Base-by-base conservation (phyloP, 1,140 invertebrate species). In the Cherax destructor region DNA sequence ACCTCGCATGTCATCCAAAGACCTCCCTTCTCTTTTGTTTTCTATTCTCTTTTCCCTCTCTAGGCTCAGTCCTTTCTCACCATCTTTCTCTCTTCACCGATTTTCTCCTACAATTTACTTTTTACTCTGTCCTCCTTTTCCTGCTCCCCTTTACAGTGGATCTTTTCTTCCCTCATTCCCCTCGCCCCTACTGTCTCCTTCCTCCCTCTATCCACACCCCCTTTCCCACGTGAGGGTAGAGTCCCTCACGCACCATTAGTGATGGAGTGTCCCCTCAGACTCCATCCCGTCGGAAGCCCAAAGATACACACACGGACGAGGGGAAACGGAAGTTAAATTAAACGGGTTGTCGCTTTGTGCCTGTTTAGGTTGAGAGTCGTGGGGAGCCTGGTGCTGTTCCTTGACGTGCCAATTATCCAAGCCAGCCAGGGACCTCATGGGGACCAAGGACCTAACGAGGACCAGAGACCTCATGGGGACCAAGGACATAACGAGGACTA, bases 231-330 rank as follows among this genome's bases (percentile, higher is more conserved):
- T 83, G 80, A 83, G 80, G 16, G 13, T 21, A n/a, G 80, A 59
- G 81, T 16, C 30, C 81, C 81, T 83, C 81, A 83, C 81, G 81
- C 81, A 41, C 81, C 81, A 83, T 83, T 83, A 83, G 41, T 9
- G 21, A 13, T 83, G 59, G n/a, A 83, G 81, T 69, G 81, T 24
- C 49, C 81, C 81, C 81, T 83, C 56, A 13, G 69, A 65, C 16
- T 49, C 59, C 59, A 47, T 24, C 18, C 81, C 81, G 24, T 18
- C 81, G 81, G 81, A 83, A 83, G 81, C 81, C 81, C 81, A 83
- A 83, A 83, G 81, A 83, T 83, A 83, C 81, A 83, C 81, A 83
- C 61, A 47, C 81, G 61, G 30, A 41, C 30, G 81, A 65, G 52
- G 81, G 81, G 61, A 69, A 65, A 83, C 59, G 59, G 59, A 69